A percentile compares a stretch with the other conserved stretches of the same genome.
Evolutionary conservation across 2,797 vertebrate species (phyloP).

Genomic region (Carduelis carduelis): DNA sequence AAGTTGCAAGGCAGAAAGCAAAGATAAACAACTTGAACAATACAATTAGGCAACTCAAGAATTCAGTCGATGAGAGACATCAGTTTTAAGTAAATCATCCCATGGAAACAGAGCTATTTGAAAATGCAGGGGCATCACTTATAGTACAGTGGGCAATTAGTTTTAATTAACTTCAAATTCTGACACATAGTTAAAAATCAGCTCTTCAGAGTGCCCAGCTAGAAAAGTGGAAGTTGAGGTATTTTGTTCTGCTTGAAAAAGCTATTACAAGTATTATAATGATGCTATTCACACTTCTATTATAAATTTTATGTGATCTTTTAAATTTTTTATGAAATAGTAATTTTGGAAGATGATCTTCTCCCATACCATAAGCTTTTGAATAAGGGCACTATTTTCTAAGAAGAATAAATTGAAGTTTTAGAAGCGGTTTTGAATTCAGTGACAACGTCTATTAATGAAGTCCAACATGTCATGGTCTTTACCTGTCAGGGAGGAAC

Average conservation of each 20-base stretch:
- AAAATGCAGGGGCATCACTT: constrained; percentile 51
- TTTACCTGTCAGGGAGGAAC: not conserved
- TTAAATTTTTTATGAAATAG: not conserved
- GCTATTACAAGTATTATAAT: not conserved
- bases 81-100: constrained; percentile 20
- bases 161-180: constrained; percentile 73
- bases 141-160: constrained; percentile 55
- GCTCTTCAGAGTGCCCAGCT: not conserved
- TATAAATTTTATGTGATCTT: not conserved
- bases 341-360: not conserved
- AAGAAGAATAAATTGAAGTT: not conserved
- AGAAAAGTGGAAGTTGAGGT: constrained; percentile 21
- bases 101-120: constrained; percentile 41
- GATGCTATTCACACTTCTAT: not conserved
- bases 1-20: not conserved
- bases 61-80: not conserved
- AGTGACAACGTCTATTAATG: not conserved
- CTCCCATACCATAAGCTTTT: not conserved
- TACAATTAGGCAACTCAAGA: constrained; percentile 30
- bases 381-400: not conserved
- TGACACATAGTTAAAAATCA: constrained; percentile 48
- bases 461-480: not conserved
- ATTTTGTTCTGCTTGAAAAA: constrained; percentile 28
- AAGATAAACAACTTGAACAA: constrained; percentile 39
- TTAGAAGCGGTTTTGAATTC: not conserved